A percentile compares a stretch with the other conserved stretches of the same genome.
phyloP scores from a whole-genome alignment of 2,888 invertebrate species.

The Rotaria sp. region DNA sequence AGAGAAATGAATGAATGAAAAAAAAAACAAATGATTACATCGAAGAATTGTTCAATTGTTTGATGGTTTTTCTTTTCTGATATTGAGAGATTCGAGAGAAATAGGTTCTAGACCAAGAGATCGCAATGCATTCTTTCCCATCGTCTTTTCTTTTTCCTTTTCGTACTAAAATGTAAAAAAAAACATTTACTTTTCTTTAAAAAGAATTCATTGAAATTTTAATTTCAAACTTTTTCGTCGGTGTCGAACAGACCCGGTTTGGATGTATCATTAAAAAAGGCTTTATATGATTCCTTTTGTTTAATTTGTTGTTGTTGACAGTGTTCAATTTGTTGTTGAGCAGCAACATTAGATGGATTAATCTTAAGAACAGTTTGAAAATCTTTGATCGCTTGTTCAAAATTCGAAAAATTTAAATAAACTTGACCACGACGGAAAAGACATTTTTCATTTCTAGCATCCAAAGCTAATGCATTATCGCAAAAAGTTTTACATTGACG shows the following conservation, averaged over 20 bases:
- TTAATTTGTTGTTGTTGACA: slow-evolving; percentile 62
- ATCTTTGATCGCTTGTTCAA: slow-evolving; percentile 68
- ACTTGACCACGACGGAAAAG: slow-evolving; percentile 80
- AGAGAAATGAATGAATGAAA: no score
- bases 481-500: slow-evolving; percentile 69
- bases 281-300: slow-evolving; percentile 30
- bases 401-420: slow-evolving; percentile 67
- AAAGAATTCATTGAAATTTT: neutral
- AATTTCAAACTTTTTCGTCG: neutral
- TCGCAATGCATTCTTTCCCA: neutral
- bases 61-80: no score
- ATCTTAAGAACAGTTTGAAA: slow-evolving; percentile 69
- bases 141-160: neutral
- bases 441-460: slow-evolving; percentile 75
- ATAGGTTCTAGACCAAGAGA: neutral
- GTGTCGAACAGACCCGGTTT: neutral
- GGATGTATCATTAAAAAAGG: neutral
- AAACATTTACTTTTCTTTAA: neutral
- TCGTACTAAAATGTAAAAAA: neutral
- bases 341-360: slow-evolving; percentile 80
- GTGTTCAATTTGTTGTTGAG: slow-evolving; percentile 66
- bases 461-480: slow-evolving; percentile 68
- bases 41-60: no score
- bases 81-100: neutral
- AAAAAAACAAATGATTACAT: no score